Evolutionary conservation across 2,797 vertebrate species (phyloP).

Genomic region (Catostomus latipinnis): DNA sequence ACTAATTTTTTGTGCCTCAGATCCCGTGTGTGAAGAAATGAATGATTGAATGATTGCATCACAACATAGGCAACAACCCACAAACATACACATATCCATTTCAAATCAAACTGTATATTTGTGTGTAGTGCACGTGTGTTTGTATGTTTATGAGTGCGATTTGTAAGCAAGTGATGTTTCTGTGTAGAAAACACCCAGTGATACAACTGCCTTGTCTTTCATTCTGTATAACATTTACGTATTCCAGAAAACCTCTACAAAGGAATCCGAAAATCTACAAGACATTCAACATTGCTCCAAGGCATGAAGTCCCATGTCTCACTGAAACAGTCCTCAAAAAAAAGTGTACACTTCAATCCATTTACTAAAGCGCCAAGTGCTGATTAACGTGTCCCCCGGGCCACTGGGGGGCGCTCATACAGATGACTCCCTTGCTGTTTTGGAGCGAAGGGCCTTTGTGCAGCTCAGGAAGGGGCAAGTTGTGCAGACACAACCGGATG

Average conservation of each 20-base stretch:
- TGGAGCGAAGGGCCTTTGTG: slow-evolving; percentile 79
- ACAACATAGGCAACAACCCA: slow-evolving; percentile 25
- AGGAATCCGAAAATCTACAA: slow-evolving; percentile 37
- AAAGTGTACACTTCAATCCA: neutral
- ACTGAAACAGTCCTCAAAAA: slow-evolving; percentile 13
- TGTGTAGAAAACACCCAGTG: slow-evolving; percentile 31
- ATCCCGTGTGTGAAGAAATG: neutral
- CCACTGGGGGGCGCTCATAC: slow-evolving; percentile 52
- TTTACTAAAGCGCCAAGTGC: slow-evolving; percentile 38
- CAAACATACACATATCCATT: slow-evolving; percentile 17
- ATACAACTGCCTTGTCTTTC: slow-evolving; percentile 27
- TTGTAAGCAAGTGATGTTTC: slow-evolving; percentile 1
- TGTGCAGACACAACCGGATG: slow-evolving; percentile 84
- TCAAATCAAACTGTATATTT: slow-evolving; percentile 42
- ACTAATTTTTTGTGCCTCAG: slow-evolving; percentile 27
- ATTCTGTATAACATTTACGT: slow-evolving; percentile 21
- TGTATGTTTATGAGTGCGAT: slow-evolving; percentile 20
- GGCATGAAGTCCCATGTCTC: slow-evolving; percentile 5
- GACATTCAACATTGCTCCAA: slow-evolving; percentile 14
- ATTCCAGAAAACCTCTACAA: slow-evolving; percentile 30
- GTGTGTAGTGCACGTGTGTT: slow-evolving; percentile 32
- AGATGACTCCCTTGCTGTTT: slow-evolving; percentile 70
- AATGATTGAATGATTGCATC: slow-evolving; percentile 25
- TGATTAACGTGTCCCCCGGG: slow-evolving; percentile 27
- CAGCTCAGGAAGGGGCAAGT: slow-evolving; percentile 82